Evolutionary conservation across 2,797 vertebrate species (phyloP).

Genomic region (Gorsachius magnificus): DNA sequence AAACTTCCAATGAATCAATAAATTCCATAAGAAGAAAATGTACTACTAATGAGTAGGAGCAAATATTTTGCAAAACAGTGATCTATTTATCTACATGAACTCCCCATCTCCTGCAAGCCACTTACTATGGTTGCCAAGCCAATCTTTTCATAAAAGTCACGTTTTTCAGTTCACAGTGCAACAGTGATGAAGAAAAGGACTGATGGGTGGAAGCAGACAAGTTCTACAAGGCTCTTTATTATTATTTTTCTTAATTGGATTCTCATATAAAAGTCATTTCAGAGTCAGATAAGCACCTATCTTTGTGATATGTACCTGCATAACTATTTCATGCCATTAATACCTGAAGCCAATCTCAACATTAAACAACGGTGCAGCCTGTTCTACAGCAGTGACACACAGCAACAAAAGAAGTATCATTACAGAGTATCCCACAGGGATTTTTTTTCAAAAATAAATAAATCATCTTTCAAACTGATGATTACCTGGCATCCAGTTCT

Average conservation of each 20-base stretch:
- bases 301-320: neutral
- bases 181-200: neutral
- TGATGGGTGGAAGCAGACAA: neutral
- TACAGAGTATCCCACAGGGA: neutral
- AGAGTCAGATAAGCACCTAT: neutral
- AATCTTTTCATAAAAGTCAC: neutral
- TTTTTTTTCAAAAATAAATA: neutral
- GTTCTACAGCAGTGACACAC: neutral
- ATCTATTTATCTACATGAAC: neutral
- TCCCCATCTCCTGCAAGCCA: neutral
- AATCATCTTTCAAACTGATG: neutral
- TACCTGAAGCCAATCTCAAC: neutral
- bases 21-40: neutral
- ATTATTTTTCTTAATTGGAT: neutral
- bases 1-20: neutral
- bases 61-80: neutral
- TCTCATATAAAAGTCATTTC: neutral
- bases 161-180: neutral
- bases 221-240: neutral
- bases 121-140: neutral
- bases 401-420: neutral
- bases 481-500: neutral
- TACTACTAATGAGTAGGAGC: neutral
- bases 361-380: neutral
- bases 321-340: neutral